Percentiles rank a stretch among this genome's conserved stretches.
These are phyloP conservation scores for Motacilla alba DNA, from an alignment of 2,113 vertebrate species.

Conservation along the genomic window DNA sequence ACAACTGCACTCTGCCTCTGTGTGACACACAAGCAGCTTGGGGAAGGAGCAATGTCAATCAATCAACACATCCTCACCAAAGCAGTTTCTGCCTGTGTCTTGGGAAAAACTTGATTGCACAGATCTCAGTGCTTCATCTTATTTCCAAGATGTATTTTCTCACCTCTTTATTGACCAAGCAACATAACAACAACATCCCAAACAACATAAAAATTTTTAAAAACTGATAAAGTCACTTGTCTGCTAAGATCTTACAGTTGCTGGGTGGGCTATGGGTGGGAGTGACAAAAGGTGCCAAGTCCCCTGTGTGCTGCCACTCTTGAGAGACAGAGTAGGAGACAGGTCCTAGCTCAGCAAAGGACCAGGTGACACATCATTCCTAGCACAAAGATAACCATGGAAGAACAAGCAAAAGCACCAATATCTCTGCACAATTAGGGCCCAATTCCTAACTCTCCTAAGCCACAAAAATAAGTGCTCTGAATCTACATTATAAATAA, in stretches of 20 bases:
- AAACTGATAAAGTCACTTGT: neutral
- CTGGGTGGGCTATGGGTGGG: neutral
- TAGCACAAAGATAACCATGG: neutral
- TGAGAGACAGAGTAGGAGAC: neutral
- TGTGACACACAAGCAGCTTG: neutral
- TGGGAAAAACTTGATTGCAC: neutral
- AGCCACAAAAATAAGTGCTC: neutral
- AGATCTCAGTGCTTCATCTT: neutral
- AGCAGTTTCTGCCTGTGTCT: neutral
- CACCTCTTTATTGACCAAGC: neutral
- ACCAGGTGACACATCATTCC: neutral
- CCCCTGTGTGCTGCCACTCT: neutral
- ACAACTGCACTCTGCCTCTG: neutral
- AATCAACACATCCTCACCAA: neutral
- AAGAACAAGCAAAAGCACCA: neutral
- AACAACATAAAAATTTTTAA: neutral
- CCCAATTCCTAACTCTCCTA: neutral
- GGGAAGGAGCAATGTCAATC: fast-evolving
- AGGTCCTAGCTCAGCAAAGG: neutral
- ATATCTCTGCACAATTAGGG: neutral
- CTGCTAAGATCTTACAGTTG: neutral
- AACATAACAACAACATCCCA: neutral
- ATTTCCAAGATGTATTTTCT: neutral
- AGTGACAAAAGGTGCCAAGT: neutral
- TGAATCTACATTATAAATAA: neutral